A percentile compares a stretch with the other conserved stretches of the same genome.
Conservation (phyloP, 2,113 vertebrate species). For the Amblyopsis rosae region DNA sequence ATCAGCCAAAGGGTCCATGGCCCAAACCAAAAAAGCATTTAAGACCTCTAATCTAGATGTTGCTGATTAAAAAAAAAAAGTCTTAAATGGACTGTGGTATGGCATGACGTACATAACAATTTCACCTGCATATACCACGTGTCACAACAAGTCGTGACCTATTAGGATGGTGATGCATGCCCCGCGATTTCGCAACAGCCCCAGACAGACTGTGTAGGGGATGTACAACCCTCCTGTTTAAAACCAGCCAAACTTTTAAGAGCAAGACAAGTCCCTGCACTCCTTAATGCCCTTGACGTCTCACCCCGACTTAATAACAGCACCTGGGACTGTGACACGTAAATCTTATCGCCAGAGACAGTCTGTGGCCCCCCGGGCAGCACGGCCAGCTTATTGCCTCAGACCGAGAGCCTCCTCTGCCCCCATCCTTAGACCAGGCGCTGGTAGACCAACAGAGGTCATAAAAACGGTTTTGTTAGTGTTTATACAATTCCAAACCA, state of each 20-base stretch:
- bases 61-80: no score
- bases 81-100: no score
- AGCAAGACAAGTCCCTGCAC: conserved; percentile 56
- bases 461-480: conserved; percentile 69
- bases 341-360: conserved; percentile 61
- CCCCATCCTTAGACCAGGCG: conserved; percentile 31
- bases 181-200: conserved; percentile 43
- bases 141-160: no score
- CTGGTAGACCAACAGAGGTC: conserved; percentile 60
- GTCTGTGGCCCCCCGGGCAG: conserved; percentile 48
- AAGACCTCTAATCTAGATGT: no score
- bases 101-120: not conserved
- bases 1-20: no score
- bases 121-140: conserved; percentile 25
- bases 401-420: conserved; percentile 19
- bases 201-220: conserved; percentile 1
- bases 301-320: conserved; percentile 47
- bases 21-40: no score
- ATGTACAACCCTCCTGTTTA: conserved; percentile 22
- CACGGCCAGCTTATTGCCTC: conserved; percentile 30
- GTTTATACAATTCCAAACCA: conserved; percentile 65
- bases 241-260: conserved; percentile 43
- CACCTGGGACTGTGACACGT: conserved; percentile 70
- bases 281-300: conserved; percentile 45
- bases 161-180: no score